A percentile compares a stretch with the other conserved stretches of the same genome.
Conservation (phyloP, 2,888 invertebrate genomes). For the Ryuthela nishihirai region DNA sequence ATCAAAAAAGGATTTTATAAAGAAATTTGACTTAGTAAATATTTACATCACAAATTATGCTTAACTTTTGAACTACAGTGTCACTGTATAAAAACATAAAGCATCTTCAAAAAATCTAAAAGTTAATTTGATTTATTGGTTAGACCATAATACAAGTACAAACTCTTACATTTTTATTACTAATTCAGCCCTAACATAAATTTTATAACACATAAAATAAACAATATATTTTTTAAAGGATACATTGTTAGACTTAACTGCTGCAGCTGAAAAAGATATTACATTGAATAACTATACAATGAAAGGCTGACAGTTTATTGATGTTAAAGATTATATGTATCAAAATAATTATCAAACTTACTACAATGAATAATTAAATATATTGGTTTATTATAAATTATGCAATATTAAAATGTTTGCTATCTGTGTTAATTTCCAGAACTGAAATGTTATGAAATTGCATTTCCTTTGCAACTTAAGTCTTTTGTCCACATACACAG, state of each 20-base stretch:
- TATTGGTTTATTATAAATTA: too few relatives aligned
- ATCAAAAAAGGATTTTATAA: too few relatives aligned
- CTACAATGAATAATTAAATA: too few relatives aligned
- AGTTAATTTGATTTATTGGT: not conserved
- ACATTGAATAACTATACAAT: not conserved
- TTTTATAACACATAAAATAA: not conserved
- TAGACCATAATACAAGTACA: not conserved
- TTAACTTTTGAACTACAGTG: too few relatives aligned
- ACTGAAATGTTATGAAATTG: too few relatives aligned
- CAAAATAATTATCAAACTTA: not conserved
- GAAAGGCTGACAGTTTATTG: not conserved
- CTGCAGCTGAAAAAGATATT: slow-evolving; percentile 15
- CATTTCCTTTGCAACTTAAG: too few relatives aligned
- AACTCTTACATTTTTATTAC: not conserved
- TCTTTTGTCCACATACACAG: too few relatives aligned
- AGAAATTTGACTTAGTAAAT: too few relatives aligned
- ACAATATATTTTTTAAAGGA: slow-evolving; percentile 11
- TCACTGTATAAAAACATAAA: too few relatives aligned
- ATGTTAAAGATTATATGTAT: not conserved
- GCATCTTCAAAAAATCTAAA: not conserved
- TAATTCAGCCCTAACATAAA: not conserved
- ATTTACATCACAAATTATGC: too few relatives aligned
- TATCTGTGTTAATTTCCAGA: too few relatives aligned
- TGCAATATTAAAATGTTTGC: too few relatives aligned
- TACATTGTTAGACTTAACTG: slow-evolving; percentile 28